Base-by-base conservation (phyloP, 2,888 invertebrate species). In the Plagodis dolabraria region DNA sequence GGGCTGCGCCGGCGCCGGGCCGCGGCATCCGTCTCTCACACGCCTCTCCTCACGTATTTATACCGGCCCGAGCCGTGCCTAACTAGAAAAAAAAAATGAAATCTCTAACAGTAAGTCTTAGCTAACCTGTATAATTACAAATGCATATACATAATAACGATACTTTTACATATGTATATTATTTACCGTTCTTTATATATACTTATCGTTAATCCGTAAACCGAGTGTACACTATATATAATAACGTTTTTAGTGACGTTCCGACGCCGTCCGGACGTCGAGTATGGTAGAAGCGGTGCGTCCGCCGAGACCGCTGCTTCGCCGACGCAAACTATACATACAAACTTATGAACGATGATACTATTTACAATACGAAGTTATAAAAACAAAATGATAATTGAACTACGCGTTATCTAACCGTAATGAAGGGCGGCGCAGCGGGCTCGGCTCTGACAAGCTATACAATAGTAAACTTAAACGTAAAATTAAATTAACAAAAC, bases 121-220 rank as follows among this genome's bases (percentile, higher is more conserved):
- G 70, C 86, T 89, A 88, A 83, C 80, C 85, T 86, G 85, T 89
- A 89, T 88, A 88, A 87, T 92, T 91, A 92, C 91, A 91, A 92
- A 92, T 91, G 91, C 90, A 89, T 89, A 89, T 87, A 89, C 84
- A 87, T 84, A 82, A 82, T 87, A 81, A 85, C 84, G 84, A 83
- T 88, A 89, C 85, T 86, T 86, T 86, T 86, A 89, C 86, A 87
- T 88, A 88, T 86, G 82, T 89, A 86, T 87, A 87, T 83, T 84
- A 72, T 73, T 74, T 76, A 64, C 52, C 64, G 55, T 47, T 60
- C 43, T 57, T 53, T 33, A 38, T 60, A 63, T 63, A 53, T 61
- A 60, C 63, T 66, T 65, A 60, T 52, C 7, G 22, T 51, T 55
- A 60, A 47, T 48, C 65, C 65, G 64, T 67, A 65, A 65, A 61